Evolutionary conservation across 2,797 vertebrate genomes (phyloP), one percentile per base, ranked within the genome.

Genomic region (Emys orbicularis): DNA sequence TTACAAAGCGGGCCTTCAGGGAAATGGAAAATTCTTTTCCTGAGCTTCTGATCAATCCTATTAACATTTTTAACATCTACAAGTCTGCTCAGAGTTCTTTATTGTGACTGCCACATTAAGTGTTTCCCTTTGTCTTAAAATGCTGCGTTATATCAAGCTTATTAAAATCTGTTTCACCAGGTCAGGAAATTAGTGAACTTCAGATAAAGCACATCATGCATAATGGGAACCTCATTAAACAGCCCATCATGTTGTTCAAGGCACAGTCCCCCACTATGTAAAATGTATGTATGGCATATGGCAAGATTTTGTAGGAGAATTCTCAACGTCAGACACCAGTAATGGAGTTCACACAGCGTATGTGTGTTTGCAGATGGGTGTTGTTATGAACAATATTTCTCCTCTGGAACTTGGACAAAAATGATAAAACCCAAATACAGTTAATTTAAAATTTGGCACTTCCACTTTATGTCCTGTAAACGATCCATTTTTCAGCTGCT

Each of bases 401-500:
- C 89, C 91, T 94, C 27, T 89, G 95, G 90, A 97, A 92, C 94
- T 88, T 49, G 86, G 95, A 85, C 91, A 53, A 1, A 72, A 88
- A 92, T 93, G 41, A 84, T 87, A 83, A 93, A 96, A 0, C 56
- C 81, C 87, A 90, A 90, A 96, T 34, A 90, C 0, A 94, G 94
- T 79, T 86, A 1, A 90, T 91, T 92, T 85, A 41, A n/a, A 94
- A 96, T 80, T 79, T 96, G 94, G 94, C 93, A 88, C 89, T 87
- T 87, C 37, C 65, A 21, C 83, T 93, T 94, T 85, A 96, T 53
- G 88, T 77, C 79, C 94, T 87, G 87, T 41, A 91, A 97, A 95
- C 1, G 91, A 87, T 7, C 83, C 93, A 89, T 96, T 96, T 96
- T 95, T 97, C 95, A 92, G 96, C 90, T 94, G 90, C 81, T 94